A percentile compares a stretch with the other conserved stretches of the same genome.
Conservation (phyloP, 2,113 vertebrate species). For the Callionymus lyra region DNA sequence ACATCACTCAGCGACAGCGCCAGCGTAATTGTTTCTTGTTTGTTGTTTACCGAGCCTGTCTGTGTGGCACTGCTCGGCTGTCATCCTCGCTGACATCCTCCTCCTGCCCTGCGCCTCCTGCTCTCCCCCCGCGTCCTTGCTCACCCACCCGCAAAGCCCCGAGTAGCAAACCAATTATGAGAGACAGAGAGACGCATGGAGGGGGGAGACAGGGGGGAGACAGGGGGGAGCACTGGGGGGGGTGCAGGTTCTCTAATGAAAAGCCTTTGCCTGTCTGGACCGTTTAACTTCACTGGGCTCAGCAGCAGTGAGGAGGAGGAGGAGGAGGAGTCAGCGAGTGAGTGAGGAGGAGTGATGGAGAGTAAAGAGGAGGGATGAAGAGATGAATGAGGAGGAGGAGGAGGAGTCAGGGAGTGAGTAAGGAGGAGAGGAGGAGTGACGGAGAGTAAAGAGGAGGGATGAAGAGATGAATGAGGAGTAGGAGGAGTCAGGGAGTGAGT, state of each 20-base stretch:
- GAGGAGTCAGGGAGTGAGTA: too few species aligned
- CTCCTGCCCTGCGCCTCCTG: slow-evolving; percentile 1
- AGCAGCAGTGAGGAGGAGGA: neutral
- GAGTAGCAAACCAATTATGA: slow-evolving; percentile 22
- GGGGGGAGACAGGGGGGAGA: neutral
- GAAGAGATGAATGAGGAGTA: too few species aligned
- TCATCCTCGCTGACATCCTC: slow-evolving; percentile 19
- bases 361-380: too few species aligned
- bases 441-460: too few species aligned
- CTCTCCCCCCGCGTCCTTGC: too few species aligned
- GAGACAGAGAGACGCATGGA: neutral
- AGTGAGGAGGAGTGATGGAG: too few species aligned
- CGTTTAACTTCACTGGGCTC: slow-evolving; percentile 29
- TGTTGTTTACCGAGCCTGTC: slow-evolving; percentile 16
- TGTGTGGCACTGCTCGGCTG: slow-evolving; percentile 1
- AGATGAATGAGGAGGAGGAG: too few species aligned
- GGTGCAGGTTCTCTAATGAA: slow-evolving; percentile 32
- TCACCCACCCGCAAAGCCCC: neutral
- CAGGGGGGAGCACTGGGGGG: neutral
- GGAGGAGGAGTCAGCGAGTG: too few species aligned
- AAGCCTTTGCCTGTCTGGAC: slow-evolving; percentile 34
- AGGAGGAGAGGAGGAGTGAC: too few species aligned
- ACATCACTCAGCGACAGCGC: slow-evolving; percentile 1
- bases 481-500: too few species aligned
- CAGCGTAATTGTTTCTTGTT: slow-evolving; percentile 15